Base-by-base conservation (phyloP, 2,113 vertebrate genomes). In the Cardinalis cardinalis region DNA sequence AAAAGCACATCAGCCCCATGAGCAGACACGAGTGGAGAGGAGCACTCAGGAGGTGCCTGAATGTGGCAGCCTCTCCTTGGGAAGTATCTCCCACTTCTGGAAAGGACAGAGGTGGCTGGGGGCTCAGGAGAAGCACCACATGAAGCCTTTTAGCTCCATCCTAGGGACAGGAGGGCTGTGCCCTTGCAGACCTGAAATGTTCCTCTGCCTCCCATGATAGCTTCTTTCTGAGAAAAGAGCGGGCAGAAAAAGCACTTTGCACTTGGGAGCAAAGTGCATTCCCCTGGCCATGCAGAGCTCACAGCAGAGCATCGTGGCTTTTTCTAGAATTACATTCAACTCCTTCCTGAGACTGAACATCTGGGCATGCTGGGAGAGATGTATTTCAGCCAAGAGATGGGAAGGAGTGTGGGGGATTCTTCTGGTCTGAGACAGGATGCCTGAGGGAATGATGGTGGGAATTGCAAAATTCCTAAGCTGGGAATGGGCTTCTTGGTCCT, bases 271-370 rank as follows among this genome's bases (percentile, higher is more conserved):
- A 78, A 64, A 90, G 36, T 31, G 61, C 41, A 46, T 58, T 82
- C 34, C 41, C 41, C 38, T 58, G 59, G 46, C 46, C 38, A 24
- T 9, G 29, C 32, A 53, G 74, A 90, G 46, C 59, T 81, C 13
- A 0, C 52, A 81, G 77, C 44, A 46, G 18, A 71, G 53, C 4
- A 0, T 18, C 8, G 3, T 0, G 3, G 29, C 34, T 79, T 65
- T 91, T 89, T 66, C 74, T 46, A 46, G 81, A 91, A 87, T 61
- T 49, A 34, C 21, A 18, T 56, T 81, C 25, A 13, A 28, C 63
- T 82, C 51, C 68, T 85, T 61, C 53, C 31, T 36, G 89, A 72
- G 34, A 65, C 76, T 18, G 70, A 87, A 65, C 59, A 75, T 40
- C 74, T 79, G 81, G 63, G 28, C n/a, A 23, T 2, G 6, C 59